phyloP scores from a whole-genome alignment of 2,888 invertebrate species.

The Parnassius smintheus region DNA sequence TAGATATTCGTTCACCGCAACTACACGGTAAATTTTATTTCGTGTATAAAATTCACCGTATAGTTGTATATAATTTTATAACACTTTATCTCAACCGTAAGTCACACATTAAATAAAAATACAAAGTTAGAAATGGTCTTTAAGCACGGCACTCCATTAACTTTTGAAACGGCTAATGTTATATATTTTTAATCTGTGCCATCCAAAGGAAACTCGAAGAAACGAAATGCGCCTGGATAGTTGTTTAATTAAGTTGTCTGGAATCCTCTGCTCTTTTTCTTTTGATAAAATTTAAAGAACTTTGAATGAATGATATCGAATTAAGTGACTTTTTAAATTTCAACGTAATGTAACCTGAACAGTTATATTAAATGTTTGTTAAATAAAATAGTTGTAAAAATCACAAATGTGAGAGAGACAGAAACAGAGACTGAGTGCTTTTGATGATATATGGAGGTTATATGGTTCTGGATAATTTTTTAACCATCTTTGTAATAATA shows the following conservation, averaged over 20 bases:
- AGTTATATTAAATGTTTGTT: background rate
- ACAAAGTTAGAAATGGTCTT: slow-evolving; percentile 1
- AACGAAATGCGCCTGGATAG: slow-evolving; percentile 15
- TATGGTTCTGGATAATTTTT: too few species aligned
- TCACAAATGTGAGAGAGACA: too few species aligned
- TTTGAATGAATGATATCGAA: slow-evolving; percentile 13
- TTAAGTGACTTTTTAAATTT: background rate
- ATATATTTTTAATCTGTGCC: slow-evolving; percentile 26
- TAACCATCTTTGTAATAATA: too few species aligned
- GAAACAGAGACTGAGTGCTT: background rate
- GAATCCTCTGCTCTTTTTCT: slow-evolving; percentile 20
- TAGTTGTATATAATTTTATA: too few species aligned
- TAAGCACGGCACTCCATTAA: slow-evolving; percentile 8
- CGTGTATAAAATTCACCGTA: too few species aligned
- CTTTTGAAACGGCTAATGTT: slow-evolving; percentile 15
- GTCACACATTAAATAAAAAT: background rate
- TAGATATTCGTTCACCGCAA: too few species aligned
- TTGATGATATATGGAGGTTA: background rate
- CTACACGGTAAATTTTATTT: too few species aligned
- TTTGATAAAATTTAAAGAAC: slow-evolving; percentile 16
- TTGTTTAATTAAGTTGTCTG: slow-evolving; percentile 25
- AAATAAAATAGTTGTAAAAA: background rate
- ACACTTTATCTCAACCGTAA: too few species aligned
- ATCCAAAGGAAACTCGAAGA: slow-evolving; percentile 18
- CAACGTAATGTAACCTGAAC: background rate